Evolutionary conservation across 2,797 vertebrate genomes (phyloP), one percentile per base, ranked within the genome.

Genomic region (Sparidentex hasta): DNA sequence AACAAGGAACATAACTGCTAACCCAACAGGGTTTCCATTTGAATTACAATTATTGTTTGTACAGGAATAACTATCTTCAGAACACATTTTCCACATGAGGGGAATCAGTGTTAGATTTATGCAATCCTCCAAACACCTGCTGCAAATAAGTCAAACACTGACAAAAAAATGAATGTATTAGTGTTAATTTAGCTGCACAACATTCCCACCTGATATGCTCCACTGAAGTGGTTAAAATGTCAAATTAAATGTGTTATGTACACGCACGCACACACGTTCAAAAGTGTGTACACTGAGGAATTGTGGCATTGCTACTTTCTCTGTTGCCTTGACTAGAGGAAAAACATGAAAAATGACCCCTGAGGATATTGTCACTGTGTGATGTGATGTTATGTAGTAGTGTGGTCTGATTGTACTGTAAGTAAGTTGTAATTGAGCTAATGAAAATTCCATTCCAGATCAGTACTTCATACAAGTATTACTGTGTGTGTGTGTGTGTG

Each of bases 401-500:
- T 65, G 57, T 29, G 38, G 55, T 48, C 76, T 77, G 76, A 81
- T 78, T 83, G 73, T 48, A 7, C 57, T 21, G 65, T n/a, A 69
- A 78, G 87, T 41, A 70, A 71, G 61, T 78, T 76, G 43, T 64
- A 74, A 46, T 86, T 78, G 27, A 9, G 56, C 64, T 52, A 78
- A 55, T 59, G 78, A 85, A 87, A 81, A 63, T 44, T 76, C 55
- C 17, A 77, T 81, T 88, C 41, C 65, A 76, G 56, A 52, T 58
- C 71, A 66, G 48, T 57, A 55, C 54, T 74, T 79, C 9, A 48
- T 2, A 50, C 57, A 66, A 71, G n/a, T 69, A 56, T 43, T n/a
- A 25, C 16, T 51, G 46, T 46, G 9, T 68, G 17, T 78, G 13
- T 55, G 29, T 69, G 29, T 54, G n/a, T n/a, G n/a, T n/a, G n/a